Evolutionary conservation across 2,113 vertebrate species (phyloP).

Genomic region (Scatophagus argus): DNA sequence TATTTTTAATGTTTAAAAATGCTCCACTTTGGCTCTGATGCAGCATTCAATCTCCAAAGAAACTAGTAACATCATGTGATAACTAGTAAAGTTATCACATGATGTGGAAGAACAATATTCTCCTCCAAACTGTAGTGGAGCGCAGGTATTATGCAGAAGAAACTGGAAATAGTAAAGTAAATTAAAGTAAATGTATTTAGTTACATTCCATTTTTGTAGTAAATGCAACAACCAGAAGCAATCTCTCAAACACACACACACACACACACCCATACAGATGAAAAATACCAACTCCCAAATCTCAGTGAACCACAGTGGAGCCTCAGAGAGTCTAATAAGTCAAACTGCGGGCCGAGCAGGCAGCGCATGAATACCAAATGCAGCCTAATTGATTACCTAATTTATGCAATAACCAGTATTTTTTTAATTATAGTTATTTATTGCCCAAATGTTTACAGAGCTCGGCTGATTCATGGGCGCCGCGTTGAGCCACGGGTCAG

Average conservation of each 20-base stretch:
- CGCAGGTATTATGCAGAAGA: no score
- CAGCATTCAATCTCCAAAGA: no score
- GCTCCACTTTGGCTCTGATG: no score
- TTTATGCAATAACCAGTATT: slow-evolving; percentile 81
- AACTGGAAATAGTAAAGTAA: no score
- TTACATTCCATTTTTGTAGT: not conserved
- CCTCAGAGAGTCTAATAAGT: slow-evolving; percentile 75
- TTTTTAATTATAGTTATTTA: slow-evolving; percentile 82
- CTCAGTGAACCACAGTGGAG: slow-evolving; percentile 51
- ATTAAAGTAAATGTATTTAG: no score
- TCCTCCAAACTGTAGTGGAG: no score
- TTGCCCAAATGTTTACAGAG: slow-evolving; percentile 72
- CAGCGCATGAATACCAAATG: slow-evolving; percentile 84
- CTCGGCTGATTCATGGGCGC: slow-evolving; percentile 75
- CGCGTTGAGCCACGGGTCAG: slow-evolving; percentile 61
- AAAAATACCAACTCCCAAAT: slow-evolving; percentile 49
- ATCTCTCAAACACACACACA: slow-evolving; percentile 28
- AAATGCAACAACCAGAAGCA: slow-evolving; percentile 6
- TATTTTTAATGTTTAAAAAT: no score
- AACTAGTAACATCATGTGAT: no score
- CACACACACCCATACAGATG: slow-evolving; percentile 21
- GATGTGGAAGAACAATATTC: no score
- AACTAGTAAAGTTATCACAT: no score
- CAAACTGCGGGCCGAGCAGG: slow-evolving; percentile 74
- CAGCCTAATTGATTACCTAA: slow-evolving; percentile 83